Evolutionary conservation across 1,140 invertebrate genomes (phyloP), one percentile per base, ranked within the genome.

Genomic region (Adelges cooleyi): DNA sequence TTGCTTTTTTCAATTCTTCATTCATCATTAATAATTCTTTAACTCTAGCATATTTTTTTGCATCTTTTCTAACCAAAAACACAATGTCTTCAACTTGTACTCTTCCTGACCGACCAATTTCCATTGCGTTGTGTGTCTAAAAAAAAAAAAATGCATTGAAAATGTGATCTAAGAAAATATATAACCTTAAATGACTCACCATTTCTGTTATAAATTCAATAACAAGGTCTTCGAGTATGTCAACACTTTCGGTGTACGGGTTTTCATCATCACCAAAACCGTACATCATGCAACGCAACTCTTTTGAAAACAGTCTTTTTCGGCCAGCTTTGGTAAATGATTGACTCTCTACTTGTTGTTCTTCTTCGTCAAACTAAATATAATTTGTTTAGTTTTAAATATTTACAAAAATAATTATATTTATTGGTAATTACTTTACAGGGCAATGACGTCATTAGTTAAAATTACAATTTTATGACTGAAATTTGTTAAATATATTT

Each of bases 241-340:
- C 96, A 0, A 99, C 95, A 74, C 93, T 96, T 79, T 99, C 95
- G 23, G 95, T 98, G 72, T 96, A 98, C 0, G 96, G 95, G 80
- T 98, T 98, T 74, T 95, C 89, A 76, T 99, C 95, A 78, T 99
- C 96, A n/a, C 96, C 96, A 81, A 99, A 99, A 0, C 96, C 96
- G 77, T 95, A 99, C 92, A 99, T 98, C 95, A 99, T 99, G 72
- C 95, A 96, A 38, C 95, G 80, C 44, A 99, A 76, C 76, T 94
- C 90, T 75, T 94, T 92, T 36, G 89, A 91, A 69, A 94, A 94
- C 1, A 92, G 73, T 52, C 90, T 77, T 76, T 92, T 92, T 22
- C 88, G 77, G 17, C 87, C 89, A 51, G 84, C 81, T 15, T 84
- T 79, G 27, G 56, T 62, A 48, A 62, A 62, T 38, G 85, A 83